Conservation (phyloP, 2,113 vertebrate genomes). For the Synodontis membranacea region DNA sequence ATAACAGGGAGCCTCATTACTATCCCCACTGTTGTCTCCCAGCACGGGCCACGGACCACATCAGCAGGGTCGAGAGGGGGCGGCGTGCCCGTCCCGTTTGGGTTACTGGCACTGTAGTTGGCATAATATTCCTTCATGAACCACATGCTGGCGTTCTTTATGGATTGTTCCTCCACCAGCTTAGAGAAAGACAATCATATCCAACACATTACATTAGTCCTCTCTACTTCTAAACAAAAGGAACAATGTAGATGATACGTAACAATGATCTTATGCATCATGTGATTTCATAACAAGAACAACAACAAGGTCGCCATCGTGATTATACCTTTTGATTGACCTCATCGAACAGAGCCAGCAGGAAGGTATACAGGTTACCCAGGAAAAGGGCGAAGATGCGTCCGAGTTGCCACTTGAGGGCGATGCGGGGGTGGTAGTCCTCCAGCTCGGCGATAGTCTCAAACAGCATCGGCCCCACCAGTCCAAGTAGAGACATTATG, state of each 20-base stretch:
- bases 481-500: constrained; percentile 85
- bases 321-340: constrained; percentile 86
- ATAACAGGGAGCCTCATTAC: constrained; percentile 71
- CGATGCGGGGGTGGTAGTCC: constrained; percentile 93
- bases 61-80: constrained; percentile 85
- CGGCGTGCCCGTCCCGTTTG: constrained; percentile 72
- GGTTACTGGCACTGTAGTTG: constrained; percentile 65
- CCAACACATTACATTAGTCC: not conserved
- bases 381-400: constrained; percentile 96
- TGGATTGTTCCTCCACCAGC: constrained; percentile 81
- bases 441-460: constrained; percentile 94
- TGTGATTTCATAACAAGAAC: not conserved
- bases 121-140: constrained; percentile 82
- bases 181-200: constrained; percentile 55
- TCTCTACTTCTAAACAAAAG: not conserved
- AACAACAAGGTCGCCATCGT: not conserved
- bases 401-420: constrained; percentile 96
- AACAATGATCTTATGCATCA: not conserved
- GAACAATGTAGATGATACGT: not conserved
- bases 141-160: constrained; percentile 87
- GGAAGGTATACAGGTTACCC: constrained; percentile 95
- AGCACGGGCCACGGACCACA: constrained; percentile 91
- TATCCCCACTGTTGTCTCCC: constrained; percentile 95
- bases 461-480: constrained; percentile 95
- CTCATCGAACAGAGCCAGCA: constrained; percentile 94